A percentile compares a stretch with the other conserved stretches of the same genome.
These are phyloP conservation scores for Neogale vison DNA, from an alignment of 2,113 vertebrate genomes.

Conservation along the genomic window DNA sequence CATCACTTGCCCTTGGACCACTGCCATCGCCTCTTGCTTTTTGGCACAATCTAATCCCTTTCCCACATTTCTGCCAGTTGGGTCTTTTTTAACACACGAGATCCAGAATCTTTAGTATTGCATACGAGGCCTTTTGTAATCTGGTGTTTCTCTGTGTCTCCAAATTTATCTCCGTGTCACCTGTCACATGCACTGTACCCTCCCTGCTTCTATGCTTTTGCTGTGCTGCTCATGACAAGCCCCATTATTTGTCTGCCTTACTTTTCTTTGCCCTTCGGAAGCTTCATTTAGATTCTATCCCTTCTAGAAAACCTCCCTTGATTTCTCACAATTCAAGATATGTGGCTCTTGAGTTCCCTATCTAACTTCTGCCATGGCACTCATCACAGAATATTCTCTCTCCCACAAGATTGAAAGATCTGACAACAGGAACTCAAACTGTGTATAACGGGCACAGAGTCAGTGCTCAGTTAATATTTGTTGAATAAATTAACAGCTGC, in stretches of 20 bases:
- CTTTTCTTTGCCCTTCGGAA: background rate
- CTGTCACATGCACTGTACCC: background rate
- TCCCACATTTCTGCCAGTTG: background rate
- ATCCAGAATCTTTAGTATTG: background rate
- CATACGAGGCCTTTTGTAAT: background rate
- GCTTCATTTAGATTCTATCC: background rate
- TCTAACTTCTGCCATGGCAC: background rate
- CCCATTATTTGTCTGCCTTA: background rate
- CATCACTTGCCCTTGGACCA: background rate
- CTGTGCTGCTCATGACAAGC: background rate
- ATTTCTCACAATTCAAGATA: constrained; percentile 26
- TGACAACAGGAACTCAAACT: background rate
- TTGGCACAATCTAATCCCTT: background rate
- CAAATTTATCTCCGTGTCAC: background rate
- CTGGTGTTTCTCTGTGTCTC: background rate
- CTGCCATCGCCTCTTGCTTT: background rate
- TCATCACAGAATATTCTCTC: background rate
- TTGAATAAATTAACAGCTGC: background rate
- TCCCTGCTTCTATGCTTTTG: background rate
- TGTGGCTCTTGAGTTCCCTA: background rate
- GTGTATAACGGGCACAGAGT: background rate
- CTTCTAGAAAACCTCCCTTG: background rate
- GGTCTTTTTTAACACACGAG: background rate
- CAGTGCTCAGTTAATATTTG: background rate
- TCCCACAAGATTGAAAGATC: background rate